Evolutionary conservation across 2,113 vertebrate genomes (phyloP), one percentile per base, ranked within the genome.

Genomic region (Tupaia tana): DNA sequence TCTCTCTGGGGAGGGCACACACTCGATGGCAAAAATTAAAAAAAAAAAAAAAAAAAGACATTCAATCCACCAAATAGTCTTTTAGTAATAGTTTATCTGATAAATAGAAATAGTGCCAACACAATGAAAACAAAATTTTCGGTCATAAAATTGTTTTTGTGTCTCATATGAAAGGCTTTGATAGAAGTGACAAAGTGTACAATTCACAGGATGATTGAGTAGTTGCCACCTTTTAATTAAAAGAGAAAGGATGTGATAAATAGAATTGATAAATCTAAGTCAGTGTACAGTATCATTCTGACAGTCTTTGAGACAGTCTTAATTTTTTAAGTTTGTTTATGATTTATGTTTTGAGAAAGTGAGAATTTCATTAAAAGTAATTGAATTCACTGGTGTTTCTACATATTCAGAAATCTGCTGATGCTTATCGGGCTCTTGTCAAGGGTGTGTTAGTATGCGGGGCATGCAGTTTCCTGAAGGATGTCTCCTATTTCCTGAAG

Each of bases 321-420:
- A 59, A 86, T 56, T 94, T 93, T 86, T 31, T 54, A 86, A 81
- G 43, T 43, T 95, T 95, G 54, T 79, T 84, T 31, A 86, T 94
- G 93, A 96, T 93, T 80, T 89, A 89, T 90, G 66, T 63, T 80
- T 94, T 92, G 13, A 86, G 59, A 94, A 94, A 93, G 12, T 80
- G 24, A 25, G 19, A 73, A 95, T 89, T 89, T 90, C 52, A 91
- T 91, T 94, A 69, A 96, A 96, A 95, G 61, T 94, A 90, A 80
- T 80, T 90, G 52, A 63, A 13, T 94, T 89, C n/a, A 61, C 77
- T 54, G 11, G 22, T 43, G 9, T 71, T 96, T 96, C n/a, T 92
- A n/a, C 2, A 83, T 56, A 74, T 54, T 88, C 43, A 90, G 83
- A 92, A 90, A 88, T 71, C 43, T 79, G 75, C 34, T 87, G 19